Base-by-base conservation (phyloP, 64 coral and sea anemone genomes). In the Montipora sp. region DNA sequence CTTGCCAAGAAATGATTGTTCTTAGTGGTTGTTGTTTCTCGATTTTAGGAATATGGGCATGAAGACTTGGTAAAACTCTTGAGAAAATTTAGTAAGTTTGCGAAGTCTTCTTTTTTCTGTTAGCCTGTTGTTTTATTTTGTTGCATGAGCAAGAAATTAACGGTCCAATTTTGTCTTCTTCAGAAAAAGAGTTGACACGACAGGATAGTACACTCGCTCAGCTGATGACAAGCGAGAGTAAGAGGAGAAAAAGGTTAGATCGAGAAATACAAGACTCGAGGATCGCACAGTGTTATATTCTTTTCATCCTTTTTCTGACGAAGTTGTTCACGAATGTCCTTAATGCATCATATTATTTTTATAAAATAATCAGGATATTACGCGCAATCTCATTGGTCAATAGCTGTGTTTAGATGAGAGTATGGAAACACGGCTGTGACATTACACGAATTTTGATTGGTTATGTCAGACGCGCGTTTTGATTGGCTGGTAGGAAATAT, bases 131-230 rank as follows among this genome's bases (percentile, higher is more conserved):
- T 36, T 36, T 36, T 36, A 10, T 8, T 43, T 73, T 11, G 3
- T 48, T 7, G 22, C 21, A 20, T 83, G 23, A 5, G 14, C 49
- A 19, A 23, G 14, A 43, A 14, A 77, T 77, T 58, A 23, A 73
- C 16, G 21, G 2, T 14, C 73, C 15, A 5, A 16, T 81, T 43
- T 69, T 45, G 13, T 68, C 20, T 74, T 49, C 49, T 27, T 48
- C 16, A 99, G 98, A 59, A 81, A 99, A 92, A 48, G 98, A 99
- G 44, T 85, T 99, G 0, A 93, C 78, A 2, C 76, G 92, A 3
- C 95, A 96, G 48, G 98, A 99, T 70, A 99, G 98, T 63, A 96
- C 98, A 5, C 75, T 99, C 14, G 88, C 94, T 46, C 98, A 99
- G 24, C 80, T 99, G n/a, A 96, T 99, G 98, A 99, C 69, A 8